Conservation (phyloP, 2,113 vertebrate genomes). For the Meleagris gallopavo region DNA sequence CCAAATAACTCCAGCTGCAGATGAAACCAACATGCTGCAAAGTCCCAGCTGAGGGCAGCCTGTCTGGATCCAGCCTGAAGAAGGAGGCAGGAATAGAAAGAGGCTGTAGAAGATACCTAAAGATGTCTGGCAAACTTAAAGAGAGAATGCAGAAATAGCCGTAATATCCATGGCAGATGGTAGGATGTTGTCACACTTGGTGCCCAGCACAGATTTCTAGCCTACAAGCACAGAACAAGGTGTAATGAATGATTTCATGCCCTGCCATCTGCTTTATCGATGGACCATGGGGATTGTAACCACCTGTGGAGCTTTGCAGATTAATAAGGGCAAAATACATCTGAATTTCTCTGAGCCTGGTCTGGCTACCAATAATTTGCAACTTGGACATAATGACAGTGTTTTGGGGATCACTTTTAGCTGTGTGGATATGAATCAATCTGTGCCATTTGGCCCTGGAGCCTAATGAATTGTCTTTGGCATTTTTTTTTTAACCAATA, state of each 20-base stretch:
- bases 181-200: not conserved
- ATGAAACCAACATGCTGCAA: not conserved
- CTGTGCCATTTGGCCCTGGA: not conserved
- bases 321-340: not conserved
- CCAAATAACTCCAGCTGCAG: not conserved
- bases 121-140: not conserved
- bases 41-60: not conserved
- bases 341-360: not conserved
- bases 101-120: accelerated
- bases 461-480: not conserved
- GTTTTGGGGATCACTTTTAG: not conserved
- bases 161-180: not conserved
- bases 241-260: not conserved
- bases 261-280: not conserved
- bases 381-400: not conserved
- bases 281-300: not conserved
- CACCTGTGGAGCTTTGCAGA: not conserved
- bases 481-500: not conserved
- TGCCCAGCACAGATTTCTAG: conserved; percentile 2
- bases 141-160: not conserved
- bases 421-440: not conserved
- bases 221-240: not conserved
- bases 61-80: not conserved
- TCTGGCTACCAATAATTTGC: not conserved
- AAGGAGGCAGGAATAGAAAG: not conserved